A percentile compares a stretch with the other conserved stretches of the same genome.
Evolutionary conservation across 2,888 invertebrate species (phyloP).

Genomic region (Lasioglossum pauxillum): DNA sequence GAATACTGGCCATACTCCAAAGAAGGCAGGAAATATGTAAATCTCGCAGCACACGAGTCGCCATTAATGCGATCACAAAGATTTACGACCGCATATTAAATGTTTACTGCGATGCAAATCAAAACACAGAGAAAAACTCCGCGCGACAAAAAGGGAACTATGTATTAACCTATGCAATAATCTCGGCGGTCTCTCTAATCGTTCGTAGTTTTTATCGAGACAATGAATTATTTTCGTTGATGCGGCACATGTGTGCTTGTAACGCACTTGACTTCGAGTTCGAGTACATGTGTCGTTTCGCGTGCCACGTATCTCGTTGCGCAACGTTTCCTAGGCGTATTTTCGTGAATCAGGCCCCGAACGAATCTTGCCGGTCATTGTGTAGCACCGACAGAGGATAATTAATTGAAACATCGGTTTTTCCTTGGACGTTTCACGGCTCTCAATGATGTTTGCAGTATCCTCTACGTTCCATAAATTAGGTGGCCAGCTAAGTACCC

Average conservation of each 20-base stretch:
- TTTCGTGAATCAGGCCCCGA: not conserved
- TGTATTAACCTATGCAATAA: no score
- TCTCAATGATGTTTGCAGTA: constrained; percentile 15
- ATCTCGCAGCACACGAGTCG: no score
- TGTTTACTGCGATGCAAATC: not conserved
- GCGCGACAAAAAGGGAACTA: not conserved
- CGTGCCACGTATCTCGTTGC: not conserved
- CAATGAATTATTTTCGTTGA: not conserved
- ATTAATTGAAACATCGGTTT: constrained; percentile 9
- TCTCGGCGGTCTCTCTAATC: not conserved
- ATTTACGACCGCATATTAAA: not conserved
- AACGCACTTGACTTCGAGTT: not conserved
- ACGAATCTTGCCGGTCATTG: not conserved
- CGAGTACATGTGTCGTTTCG: not conserved
- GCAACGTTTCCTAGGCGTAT: not conserved
- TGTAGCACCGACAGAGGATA: not conserved
- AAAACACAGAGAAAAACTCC: no score
- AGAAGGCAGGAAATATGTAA: not conserved
- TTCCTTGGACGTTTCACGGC: not conserved
- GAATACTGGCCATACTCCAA: not conserved
- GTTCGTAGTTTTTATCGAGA: not conserved
- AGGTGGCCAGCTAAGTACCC: constrained; percentile 17
- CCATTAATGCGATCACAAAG: no score
- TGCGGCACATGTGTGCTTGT: not conserved
- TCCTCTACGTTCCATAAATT: constrained; percentile 24